Evolutionary conservation across 2,888 invertebrate species (phyloP), one percentile per base, ranked within the genome.

Genomic region (Amorpha juglandis): DNA sequence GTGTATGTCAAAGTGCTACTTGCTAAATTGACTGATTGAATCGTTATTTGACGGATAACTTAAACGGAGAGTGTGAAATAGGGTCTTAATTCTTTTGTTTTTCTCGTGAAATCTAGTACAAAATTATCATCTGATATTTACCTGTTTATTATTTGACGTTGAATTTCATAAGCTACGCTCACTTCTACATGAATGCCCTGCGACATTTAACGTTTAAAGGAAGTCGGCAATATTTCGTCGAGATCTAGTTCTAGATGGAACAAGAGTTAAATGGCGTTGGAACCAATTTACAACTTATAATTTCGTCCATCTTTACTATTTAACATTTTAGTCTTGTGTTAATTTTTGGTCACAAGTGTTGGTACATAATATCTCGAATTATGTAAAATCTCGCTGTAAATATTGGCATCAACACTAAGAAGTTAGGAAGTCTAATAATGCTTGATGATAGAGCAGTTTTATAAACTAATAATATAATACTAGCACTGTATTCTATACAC

Each of bases 161-260:
- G 27, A 27, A 55, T 16, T 55, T 35, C 33, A 35, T 12, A 35
- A 27, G 27, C 27, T 55, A 35, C 16, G 55, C 35, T 16, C 14
- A 38, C 35, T 35, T 55, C 35, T 7, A 35, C 55, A 35, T 48
- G n/a, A 52, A 35, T 35, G 55, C 33, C 55, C 33, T 27, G 1
- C 35, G 35, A 55, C 55, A 55, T 55, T 55, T 55, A 55, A 55
- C 55, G 35, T 55, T 35, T n/a, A 55, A 35, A 35, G 55, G 52
- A 55, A 55, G 55, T 35, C 55, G 55, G 16, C 55, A 55, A 55
- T 35, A 7, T 55, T 9, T 6, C n/a, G 16, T 48, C n/a, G 35
- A 16, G 55, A 55, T 55, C 55, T 55, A 53, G 6, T 55, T 51
- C 21, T 55, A 55, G 55, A 55, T 55, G 35, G 16, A 35, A 35